Evolutionary conservation across 2,888 invertebrate species (phyloP).

Genomic region (Notodonta ziczac): DNA sequence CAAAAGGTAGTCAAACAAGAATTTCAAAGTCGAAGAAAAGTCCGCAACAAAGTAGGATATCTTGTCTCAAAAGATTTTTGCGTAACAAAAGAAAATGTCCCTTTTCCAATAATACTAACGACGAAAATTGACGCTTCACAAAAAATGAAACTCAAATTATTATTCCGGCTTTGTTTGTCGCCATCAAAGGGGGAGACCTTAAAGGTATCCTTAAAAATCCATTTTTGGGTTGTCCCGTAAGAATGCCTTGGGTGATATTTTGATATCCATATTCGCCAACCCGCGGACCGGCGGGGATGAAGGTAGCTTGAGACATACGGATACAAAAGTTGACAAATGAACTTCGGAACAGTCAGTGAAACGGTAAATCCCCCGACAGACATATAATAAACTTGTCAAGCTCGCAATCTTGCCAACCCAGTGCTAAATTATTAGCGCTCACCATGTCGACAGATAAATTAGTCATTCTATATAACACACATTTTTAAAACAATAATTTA

Average conservation of each 20-base stretch:
- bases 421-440: too few species aligned
- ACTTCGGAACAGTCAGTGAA: neutral
- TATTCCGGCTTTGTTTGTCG: slow-evolving; percentile 61
- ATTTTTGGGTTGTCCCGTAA: slow-evolving; percentile 48
- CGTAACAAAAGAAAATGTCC: slow-evolving; percentile 45
- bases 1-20: neutral
- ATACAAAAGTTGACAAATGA: slow-evolving; percentile 24
- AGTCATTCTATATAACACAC: too few species aligned
- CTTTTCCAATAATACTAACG: slow-evolving; percentile 53
- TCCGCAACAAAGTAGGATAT: slow-evolving; percentile 15
- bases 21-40: neutral
- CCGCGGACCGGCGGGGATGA: slow-evolving; percentile 26
- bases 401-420: neutral
- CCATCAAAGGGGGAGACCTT: slow-evolving; percentile 57
- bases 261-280: slow-evolving; percentile 52
- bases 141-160: slow-evolving; percentile 56
- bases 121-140: slow-evolving; percentile 48
- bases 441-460: too few species aligned
- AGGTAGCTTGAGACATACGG: slow-evolving; percentile 33
- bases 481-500: too few species aligned
- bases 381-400: neutral
- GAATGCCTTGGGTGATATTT: slow-evolving; percentile 48
- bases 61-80: slow-evolving; percentile 26
- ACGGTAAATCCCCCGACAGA: neutral
- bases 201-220: slow-evolving; percentile 53